Conservation (phyloP, 1,140 invertebrate genomes). For the Ephestia elutella region DNA sequence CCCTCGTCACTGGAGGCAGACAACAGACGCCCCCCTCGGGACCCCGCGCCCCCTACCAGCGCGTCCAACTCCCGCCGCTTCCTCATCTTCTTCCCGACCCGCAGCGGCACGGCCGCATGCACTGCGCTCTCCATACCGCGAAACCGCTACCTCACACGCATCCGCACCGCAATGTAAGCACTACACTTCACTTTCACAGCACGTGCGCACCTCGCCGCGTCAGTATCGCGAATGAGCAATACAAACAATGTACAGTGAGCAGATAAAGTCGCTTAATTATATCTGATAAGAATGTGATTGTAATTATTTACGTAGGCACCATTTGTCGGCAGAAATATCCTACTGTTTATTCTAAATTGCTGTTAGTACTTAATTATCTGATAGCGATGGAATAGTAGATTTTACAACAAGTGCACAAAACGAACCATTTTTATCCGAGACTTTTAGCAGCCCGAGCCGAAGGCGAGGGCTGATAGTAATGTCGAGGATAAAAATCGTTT, state of each 20-base stretch:
- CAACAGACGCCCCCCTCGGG: constrained; percentile 56
- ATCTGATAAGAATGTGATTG: background rate
- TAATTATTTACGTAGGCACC: background rate
- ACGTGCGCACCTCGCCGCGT: constrained; percentile 26
- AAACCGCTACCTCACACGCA: constrained; percentile 54
- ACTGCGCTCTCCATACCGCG: constrained; percentile 59
- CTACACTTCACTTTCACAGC: constrained; percentile 38
- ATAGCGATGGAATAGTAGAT: no score
- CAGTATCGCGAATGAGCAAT: constrained; percentile 37
- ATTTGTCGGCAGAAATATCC: background rate
- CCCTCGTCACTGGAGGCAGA: constrained; percentile 76
- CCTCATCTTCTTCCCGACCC: constrained; percentile 77
- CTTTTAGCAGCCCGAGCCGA: no score
- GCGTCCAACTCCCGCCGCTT: constrained; percentile 77
- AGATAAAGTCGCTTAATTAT: background rate
- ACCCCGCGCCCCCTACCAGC: constrained; percentile 62
- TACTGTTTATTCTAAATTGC: background rate
- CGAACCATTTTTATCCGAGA: no score
- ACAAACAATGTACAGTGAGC: constrained; percentile 8
- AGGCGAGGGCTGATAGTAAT: no score
- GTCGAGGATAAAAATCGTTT: no score
- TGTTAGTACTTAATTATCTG: background rate
- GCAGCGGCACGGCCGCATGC: constrained; percentile 64
- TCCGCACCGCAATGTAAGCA: constrained; percentile 28
- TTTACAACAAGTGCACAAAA: no score